Base-by-base conservation (phyloP, 2,888 invertebrate genomes). In the Ophion slaviceki region DNA sequence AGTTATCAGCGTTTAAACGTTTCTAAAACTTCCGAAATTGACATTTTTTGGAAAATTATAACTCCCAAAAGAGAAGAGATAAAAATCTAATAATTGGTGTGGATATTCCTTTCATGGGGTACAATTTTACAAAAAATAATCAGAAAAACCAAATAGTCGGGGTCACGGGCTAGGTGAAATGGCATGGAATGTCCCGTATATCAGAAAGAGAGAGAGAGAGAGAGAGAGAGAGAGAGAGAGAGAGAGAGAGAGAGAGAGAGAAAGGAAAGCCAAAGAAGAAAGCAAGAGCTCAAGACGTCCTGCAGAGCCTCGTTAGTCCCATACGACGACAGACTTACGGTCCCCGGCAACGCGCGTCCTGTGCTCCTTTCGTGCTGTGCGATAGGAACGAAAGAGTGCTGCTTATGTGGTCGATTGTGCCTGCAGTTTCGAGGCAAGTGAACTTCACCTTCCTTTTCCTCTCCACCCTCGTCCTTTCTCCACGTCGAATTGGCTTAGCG, bases 271-370 rank as follows among this genome's bases (percentile, higher is more conserved):
- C 64, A 40, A 17, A 64, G 74, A 64, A 53, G 61, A 36, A 32
- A 70, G 57, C 66, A 70, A 64, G 24, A 75, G 61, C 57, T n/a
- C 53, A 10, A 74, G 57, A 66, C 62, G 68, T 28, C 80, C 71
- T 28, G 70, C 45, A 53, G 40, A 40, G 64, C 66, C 90, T 90
- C 90, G 90, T 90, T 90, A 90, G 88, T 40, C 40, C 88, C 88
- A 85, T 88, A 87, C 85, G 82, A 87, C 85, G 89, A 71, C 88
- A 90, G 90, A 89, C 88, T 90, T 90, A 90, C 89, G 88, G 78
- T 82, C 74, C 81, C 84, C 40, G 40, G 40, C 7, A 40, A 40
- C 8, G 40, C 40, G 40, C 40, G 40, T 40, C 40, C 7, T 40
- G 40, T 40, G 8, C 40, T 40, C 8, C 40, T 40, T 8, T 40